Conservation (phyloP, 2,113 vertebrate species). For the Pygoscelis antarcticus region DNA sequence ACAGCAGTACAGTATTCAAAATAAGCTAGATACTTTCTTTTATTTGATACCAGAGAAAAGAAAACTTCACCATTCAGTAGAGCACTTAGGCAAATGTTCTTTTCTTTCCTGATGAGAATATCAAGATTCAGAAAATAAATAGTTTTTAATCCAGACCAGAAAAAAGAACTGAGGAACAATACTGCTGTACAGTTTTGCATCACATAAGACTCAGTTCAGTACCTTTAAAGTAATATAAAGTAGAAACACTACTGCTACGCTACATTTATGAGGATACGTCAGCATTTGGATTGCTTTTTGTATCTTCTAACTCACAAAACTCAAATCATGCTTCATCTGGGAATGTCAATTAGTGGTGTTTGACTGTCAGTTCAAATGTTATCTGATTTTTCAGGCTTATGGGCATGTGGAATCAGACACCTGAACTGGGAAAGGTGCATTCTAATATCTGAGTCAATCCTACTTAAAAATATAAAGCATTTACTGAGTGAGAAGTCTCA, state of each 20-base stretch:
- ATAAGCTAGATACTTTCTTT: not conserved
- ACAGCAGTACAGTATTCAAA: not conserved
- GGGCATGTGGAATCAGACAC: not conserved
- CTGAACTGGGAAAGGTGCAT: not conserved
- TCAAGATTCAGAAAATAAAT: not conserved
- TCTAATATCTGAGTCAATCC: not conserved
- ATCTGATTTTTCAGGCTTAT: not conserved
- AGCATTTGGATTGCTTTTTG: not conserved
- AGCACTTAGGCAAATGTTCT: not conserved
- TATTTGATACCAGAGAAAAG: not conserved
- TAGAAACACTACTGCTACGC: not conserved
- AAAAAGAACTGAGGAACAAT: not conserved
- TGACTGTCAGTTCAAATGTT: not conserved
- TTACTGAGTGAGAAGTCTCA: not conserved
- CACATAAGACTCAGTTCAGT: not conserved
- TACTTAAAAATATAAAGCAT: not conserved
- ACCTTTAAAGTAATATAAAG: not conserved
- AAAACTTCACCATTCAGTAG: not conserved
- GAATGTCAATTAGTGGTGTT: not conserved
- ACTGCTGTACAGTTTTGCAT: not conserved
- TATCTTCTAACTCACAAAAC: not conserved
- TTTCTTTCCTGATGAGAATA: not conserved
- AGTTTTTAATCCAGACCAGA: not conserved
- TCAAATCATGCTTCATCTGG: not conserved
- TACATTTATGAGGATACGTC: not conserved